Base-by-base conservation (phyloP, 2,888 invertebrate genomes). In the Agapostemon virescens region DNA sequence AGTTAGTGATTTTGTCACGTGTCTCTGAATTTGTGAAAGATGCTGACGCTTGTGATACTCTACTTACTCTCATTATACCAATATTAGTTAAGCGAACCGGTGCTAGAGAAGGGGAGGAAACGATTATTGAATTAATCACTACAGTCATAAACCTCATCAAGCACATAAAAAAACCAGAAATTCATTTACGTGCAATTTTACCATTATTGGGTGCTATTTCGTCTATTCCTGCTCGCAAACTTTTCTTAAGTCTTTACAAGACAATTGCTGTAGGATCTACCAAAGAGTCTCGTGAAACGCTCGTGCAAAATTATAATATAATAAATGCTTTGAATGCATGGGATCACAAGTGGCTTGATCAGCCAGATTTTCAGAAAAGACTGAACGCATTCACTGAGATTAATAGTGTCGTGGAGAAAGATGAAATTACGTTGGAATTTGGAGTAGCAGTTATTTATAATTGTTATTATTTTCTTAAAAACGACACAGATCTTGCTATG, bases 261-360 rank as follows among this genome's bases (percentile, higher is more conserved):
- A 94, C 94, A 9, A 95, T 97, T 74, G 94, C 95, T 3, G 93
- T 93, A 69, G 93, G 93, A 81, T 90, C 93, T 0, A 77, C 89
- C 45, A 88, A 88, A n/a, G 87, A 87, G 36, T 89, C 1, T 58
- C 80, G 78, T 1, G 93, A 93, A 17, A 85, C 93, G 52, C 89
- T 95, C 69, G 93, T 93, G 63, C 93, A 94, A 73, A 93, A 94
- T 73, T 93, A 95, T 0, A 91, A 93, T 20, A 89, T 96, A 20
- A 92, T 97, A 3, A 90, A 91, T 7, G 95, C 96, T 91, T 94
- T 98, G 87, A 99, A 99, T 93, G 96, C 98, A 0, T 98, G 96
- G 94, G 97, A 98, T 92, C 94, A 95, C 64, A 95, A 96, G 83
- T 97, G 97, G 95, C 94, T 98, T n/a, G 98, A 98, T 88, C 98